Evolutionary conservation across 2,797 vertebrate genomes (phyloP), one percentile per base, ranked within the genome.

Genomic region (Scleropages formosus): DNA sequence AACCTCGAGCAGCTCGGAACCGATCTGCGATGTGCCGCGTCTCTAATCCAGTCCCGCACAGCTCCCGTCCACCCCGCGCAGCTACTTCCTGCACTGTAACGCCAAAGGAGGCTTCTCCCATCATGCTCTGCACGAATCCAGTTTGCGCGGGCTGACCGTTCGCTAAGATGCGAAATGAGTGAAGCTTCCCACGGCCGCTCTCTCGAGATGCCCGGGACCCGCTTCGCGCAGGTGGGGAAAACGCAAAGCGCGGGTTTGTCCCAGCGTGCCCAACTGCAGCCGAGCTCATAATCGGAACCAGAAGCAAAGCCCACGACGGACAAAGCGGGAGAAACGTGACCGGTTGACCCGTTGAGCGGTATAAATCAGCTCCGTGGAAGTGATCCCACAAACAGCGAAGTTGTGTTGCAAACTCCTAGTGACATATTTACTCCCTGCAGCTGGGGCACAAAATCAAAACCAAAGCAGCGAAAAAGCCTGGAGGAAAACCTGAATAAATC

Each of bases 401-500:
- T 65, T 22, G 47, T 56, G n/a, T 72, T 72, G 49, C 67, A 63
- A 59, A 46, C 15, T 15, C 53, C 39, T n/a, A 20, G 65, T 76
- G 66, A 70, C 60, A 56, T 51, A 26, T 72, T 56, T 62, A 53
- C 64, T 62, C 61, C 20, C 60, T 72, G 26, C 12, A 51, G 60
- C 26, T 39, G 27, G 18, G 59, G 75, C 24, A 4, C n/a, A 24
- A 71, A 77, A 72, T 77, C 68, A 64, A 77, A 72, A 74, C 60
- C 75, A 63, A n/a, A n/a, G 20, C 24, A 22, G 59, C 44, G 27
- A 66, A 72, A 64, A 49, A 15, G 15, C 59, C 24, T 22, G 15
- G 31, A 22, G 56, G 22, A 66, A 46, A 53, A n/a, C 2, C 18
- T 13, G 39, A 66, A 77, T 66, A 65, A 77, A 65, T 72, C 31